Evolutionary conservation across 2,888 invertebrate species (phyloP).

Genomic region (Netelia inedita): DNA sequence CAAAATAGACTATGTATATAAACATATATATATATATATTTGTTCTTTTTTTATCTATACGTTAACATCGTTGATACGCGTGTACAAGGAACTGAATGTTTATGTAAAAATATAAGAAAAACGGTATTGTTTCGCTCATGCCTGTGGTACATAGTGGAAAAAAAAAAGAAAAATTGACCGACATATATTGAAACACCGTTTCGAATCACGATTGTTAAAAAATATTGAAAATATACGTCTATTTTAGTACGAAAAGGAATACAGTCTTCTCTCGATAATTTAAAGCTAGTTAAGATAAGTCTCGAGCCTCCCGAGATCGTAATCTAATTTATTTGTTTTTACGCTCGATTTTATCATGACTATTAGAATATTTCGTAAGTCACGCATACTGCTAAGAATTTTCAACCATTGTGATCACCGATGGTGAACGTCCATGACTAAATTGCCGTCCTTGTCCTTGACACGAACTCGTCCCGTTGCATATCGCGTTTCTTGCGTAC

Average conservation of each 20-base stretch:
- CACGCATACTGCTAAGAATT: background rate
- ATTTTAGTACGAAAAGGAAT: conserved; percentile 52
- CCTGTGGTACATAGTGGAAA: background rate
- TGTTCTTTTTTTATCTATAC: conserved; percentile 57
- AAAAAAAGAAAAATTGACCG: conserved; percentile 40
- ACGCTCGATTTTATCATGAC: background rate
- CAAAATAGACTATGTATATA: conserved; percentile 21
- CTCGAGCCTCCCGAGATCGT: conserved; percentile 12
- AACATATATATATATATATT: conserved; percentile 17
- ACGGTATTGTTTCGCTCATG: background rate
- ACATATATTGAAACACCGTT: conserved; percentile 36
- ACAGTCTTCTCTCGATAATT: conserved; percentile 49
- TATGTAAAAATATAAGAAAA: conserved; percentile 24
- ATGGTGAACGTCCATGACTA: conserved; percentile 90
- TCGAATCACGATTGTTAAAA: conserved; percentile 49
- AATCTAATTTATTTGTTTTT: conserved; percentile 5
- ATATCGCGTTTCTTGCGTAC: conserved; percentile 96
- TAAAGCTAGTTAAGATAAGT: conserved; percentile 29
- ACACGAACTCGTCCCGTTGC: conserved; percentile 94
- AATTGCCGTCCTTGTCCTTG: conserved; percentile 93
- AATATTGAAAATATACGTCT: conserved; percentile 50
- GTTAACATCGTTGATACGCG: conserved; percentile 45
- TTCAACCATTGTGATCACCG: conserved; percentile 46
- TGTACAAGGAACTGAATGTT: conserved; percentile 34
- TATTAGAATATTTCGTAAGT: conserved; percentile 14